Evolutionary conservation across 2,888 invertebrate genomes (phyloP).

Genomic region (Caenorhabditis sp.): DNA sequence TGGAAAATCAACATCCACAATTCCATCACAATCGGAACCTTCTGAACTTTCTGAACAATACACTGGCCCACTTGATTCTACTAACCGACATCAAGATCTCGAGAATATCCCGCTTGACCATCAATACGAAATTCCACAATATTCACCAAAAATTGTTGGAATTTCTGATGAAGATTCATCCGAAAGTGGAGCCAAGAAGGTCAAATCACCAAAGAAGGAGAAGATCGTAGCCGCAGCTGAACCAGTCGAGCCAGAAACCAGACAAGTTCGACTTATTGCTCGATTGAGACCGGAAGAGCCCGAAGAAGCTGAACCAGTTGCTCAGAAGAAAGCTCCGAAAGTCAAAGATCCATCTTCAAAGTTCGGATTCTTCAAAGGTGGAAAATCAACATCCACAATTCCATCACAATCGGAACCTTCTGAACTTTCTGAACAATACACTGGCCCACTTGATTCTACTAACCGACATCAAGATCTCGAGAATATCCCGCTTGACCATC

Average conservation of each 20-base stretch:
- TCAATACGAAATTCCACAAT: conserved; percentile 13
- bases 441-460: conserved; percentile 27
- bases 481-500: conserved; percentile 19
- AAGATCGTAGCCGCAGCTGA: conserved; percentile 5
- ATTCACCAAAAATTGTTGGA: conserved; percentile 16
- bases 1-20: conserved; percentile 3
- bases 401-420: too few species aligned
- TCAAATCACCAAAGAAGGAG: conserved; percentile 16
- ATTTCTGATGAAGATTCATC: too few species aligned
- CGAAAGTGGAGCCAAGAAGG: conserved; percentile 5
- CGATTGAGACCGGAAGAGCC: conserved; percentile 40
- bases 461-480: conserved; percentile 28
- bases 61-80: conserved; percentile 35
- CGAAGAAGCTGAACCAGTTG: conserved; percentile 23
- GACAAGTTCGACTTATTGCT: conserved; percentile 24
- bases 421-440: conserved; percentile 14
- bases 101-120: conserved; percentile 29
- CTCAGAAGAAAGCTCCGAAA: conserved; percentile 13
- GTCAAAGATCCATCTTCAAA: conserved; percentile 10
- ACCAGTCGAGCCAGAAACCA: conserved; percentile 17
- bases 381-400: conserved; percentile 2
- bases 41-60: conserved; percentile 23
- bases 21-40: conserved; percentile 1
- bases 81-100: conserved; percentile 31
- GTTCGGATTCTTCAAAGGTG: conserved; percentile 17